Evolutionary conservation across 2,888 invertebrate genomes (phyloP).

Genomic region (Sinodicranocentrus sp.): DNA sequence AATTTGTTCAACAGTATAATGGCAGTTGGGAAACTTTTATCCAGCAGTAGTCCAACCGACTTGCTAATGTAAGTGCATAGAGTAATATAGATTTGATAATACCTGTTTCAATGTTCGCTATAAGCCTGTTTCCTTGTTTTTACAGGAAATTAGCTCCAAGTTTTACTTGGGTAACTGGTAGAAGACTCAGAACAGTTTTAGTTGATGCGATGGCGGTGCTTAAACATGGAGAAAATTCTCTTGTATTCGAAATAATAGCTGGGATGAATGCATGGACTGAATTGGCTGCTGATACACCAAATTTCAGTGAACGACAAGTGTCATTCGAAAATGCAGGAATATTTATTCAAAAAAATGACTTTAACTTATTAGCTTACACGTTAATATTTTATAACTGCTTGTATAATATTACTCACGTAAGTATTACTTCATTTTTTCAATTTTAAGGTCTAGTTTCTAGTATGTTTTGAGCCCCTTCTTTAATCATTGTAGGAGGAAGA

Average conservation of each 20-base stretch:
- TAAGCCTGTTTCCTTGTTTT: too few relatives aligned
- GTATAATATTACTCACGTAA: constrained; percentile 57
- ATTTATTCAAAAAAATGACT: constrained; percentile 24
- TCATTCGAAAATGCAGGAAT: constrained; percentile 58
- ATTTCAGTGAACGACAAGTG: constrained; percentile 65
- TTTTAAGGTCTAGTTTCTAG: too few relatives aligned
- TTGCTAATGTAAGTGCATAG: constrained; percentile 61
- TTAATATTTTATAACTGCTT: constrained; percentile 62
- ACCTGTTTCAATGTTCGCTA: too few relatives aligned
- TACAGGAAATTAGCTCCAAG: constrained; percentile 64
- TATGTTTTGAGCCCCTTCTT: background rate
- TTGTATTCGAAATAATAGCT: constrained; percentile 49
- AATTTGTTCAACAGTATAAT: constrained; percentile 68
- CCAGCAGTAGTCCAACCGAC: background rate
- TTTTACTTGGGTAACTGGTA: constrained; percentile 66
- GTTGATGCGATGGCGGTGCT: constrained; percentile 25
- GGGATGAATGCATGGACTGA: constrained; percentile 66
- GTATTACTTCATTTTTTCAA: constrained; percentile 3
- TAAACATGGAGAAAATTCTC: background rate
- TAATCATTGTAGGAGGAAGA: constrained; percentile 67
- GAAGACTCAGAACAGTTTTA: constrained; percentile 61
- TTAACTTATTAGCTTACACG: constrained; percentile 37
- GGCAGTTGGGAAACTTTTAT: constrained; percentile 62
- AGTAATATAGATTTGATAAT: background rate
- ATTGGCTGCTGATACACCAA: constrained; percentile 62